Percentiles rank a stretch among this genome's conserved stretches.
These are phyloP conservation scores for Calliopum simillimum DNA, from an alignment of 2,888 invertebrate genomes.

Conservation along the genomic window DNA sequence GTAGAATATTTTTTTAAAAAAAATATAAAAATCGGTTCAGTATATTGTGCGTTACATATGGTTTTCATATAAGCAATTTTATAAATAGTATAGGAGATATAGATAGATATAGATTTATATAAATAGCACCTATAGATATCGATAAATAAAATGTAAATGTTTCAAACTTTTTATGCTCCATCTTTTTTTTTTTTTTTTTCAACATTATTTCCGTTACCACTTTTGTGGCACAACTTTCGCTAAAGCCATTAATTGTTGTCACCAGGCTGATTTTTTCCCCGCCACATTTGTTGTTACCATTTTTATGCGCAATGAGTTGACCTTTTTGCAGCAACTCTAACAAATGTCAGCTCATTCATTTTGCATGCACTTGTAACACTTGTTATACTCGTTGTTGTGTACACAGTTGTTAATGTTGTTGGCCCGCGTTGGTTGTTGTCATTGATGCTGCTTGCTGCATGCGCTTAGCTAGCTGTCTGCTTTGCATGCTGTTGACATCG, in stretches of 20 bases:
- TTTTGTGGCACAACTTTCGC: background rate
- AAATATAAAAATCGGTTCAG: too few relatives aligned
- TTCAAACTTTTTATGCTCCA: too few relatives aligned
- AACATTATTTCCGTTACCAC: conserved; percentile 1
- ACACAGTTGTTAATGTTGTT: conserved; percentile 25
- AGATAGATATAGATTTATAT: too few relatives aligned
- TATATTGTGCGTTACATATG: too few relatives aligned
- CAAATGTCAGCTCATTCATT: conserved; percentile 40
- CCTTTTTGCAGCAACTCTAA: conserved; percentile 30
- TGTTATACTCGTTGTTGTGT: background rate
- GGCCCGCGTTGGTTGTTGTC: background rate
- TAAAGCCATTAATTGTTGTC: background rate
- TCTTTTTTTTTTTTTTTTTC: conserved; percentile 2
- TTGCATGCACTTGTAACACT: conserved; percentile 23
- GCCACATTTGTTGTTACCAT: background rate
- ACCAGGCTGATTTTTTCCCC: background rate
- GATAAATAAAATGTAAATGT: too few relatives aligned
- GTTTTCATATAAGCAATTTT: too few relatives aligned
- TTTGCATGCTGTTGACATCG: conserved; percentile 39
- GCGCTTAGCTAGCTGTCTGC: background rate
- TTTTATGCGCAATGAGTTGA: conserved; percentile 10
- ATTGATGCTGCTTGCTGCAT: conserved; percentile 1
- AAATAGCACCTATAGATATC: too few relatives aligned
- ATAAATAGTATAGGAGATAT: too few relatives aligned
- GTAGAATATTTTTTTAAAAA: too few relatives aligned